These are phyloP conservation scores for Chaitophorus viminalis DNA, from an alignment of 2,888 invertebrate genomes.

Conservation along the genomic window DNA sequence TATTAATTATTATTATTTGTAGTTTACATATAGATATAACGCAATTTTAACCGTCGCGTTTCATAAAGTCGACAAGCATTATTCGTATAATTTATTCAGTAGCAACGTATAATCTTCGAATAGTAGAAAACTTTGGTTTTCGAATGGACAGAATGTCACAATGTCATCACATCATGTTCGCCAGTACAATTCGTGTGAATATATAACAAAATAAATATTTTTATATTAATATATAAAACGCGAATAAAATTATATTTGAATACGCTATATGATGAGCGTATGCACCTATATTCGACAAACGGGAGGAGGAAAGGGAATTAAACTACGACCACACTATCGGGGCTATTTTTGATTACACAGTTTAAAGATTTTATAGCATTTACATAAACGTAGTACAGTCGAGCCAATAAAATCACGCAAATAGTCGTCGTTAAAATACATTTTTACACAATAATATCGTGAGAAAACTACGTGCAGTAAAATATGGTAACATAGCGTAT, in stretches of 20 bases:
- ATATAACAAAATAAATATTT: no score
- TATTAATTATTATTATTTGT: background rate
- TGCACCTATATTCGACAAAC: background rate
- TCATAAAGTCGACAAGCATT: background rate
- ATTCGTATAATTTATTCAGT: background rate
- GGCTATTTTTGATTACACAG: background rate
- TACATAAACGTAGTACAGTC: background rate
- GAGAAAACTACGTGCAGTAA: background rate
- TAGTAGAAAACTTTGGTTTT: background rate
- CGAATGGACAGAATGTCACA: background rate
- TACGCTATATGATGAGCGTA: no score
- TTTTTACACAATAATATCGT: background rate
- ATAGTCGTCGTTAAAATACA: background rate
- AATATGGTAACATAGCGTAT: background rate
- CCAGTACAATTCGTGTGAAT: no score
- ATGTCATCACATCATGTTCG: background rate
- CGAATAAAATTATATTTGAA: no score
- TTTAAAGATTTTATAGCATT: background rate
- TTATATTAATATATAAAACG: no score
- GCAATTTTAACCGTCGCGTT: background rate
- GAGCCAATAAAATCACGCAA: background rate
- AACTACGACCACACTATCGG: background rate
- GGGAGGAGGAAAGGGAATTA: background rate
- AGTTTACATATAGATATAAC: background rate
- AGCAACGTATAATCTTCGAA: background rate